Percentiles rank a stretch among this genome's conserved stretches.
These are phyloP conservation scores for Stictonetta naevosa DNA, from an alignment of 2,113 vertebrate species.

Conservation along the genomic window DNA sequence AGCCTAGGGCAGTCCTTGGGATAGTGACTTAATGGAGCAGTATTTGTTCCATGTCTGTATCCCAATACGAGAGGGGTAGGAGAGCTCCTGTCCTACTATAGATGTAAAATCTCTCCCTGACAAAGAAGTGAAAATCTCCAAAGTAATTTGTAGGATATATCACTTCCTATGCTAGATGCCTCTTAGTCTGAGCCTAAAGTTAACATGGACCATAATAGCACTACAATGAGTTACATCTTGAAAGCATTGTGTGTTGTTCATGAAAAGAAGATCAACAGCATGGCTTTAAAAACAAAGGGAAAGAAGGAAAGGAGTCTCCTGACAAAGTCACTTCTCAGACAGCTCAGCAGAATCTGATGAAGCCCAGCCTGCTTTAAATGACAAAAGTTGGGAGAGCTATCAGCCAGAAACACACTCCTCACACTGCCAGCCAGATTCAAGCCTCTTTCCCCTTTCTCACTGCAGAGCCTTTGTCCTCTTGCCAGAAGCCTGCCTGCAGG, in stretches of 20 bases:
- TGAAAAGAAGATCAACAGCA: neutral
- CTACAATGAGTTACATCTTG: neutral
- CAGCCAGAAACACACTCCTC: slow-evolving; percentile 19
- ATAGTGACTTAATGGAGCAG: neutral
- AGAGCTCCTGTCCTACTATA: neutral
- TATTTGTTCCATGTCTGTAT: neutral
- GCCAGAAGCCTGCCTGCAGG: slow-evolving; percentile 79
- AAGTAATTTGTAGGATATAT: neutral
- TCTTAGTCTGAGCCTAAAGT: neutral
- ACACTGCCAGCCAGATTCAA: neutral
- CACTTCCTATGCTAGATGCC: accelerated
- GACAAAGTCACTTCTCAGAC: slow-evolving; percentile 5
- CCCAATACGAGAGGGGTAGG: neutral
- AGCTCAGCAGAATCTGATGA: neutral
- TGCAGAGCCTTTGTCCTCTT: slow-evolving; percentile 74
- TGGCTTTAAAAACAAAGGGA: neutral
- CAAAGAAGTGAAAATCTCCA: neutral
- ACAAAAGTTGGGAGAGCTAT: slow-evolving; percentile 58
- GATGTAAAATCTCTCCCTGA: neutral
- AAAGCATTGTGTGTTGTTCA: accelerated
- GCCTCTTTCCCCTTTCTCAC: slow-evolving; percentile 40
- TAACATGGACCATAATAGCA: neutral
- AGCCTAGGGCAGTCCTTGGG: neutral
- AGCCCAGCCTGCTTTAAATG: slow-evolving; percentile 55
- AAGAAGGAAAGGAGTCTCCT: neutral